Base-by-base conservation (phyloP, 2,113 vertebrate genomes). In the Blennius ocellaris region DNA sequence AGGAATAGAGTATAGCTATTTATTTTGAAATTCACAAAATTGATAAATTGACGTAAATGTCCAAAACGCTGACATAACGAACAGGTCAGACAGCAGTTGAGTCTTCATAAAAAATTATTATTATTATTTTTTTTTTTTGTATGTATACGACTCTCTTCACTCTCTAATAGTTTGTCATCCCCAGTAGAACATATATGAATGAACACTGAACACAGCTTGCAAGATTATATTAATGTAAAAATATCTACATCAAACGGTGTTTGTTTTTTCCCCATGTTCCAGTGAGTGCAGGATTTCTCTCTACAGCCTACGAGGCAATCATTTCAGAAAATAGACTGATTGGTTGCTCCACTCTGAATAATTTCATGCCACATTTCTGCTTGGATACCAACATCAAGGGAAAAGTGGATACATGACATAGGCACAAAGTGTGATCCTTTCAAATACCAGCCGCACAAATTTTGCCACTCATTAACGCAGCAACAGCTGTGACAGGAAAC, bases 321-420 rank as follows among this genome's bases (percentile, higher is more conserved):
- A 65, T 65, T 56, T 50, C 66, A 37, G 2, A 21, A 53, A 78
- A 50, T 2, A n/a, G n/a, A 16, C 16, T 40, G 37, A 75, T 62
- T 75, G 53, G 44, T 30, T 44, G 55, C 57, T 81, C 41, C 50
- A 43, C 54, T 80, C 59, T 17, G 3, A 60, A 53, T 64, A 7
- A 70, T 57, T 52, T 49, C 51, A 63, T 15, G 50, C 36, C 52
- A 39, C 39, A 4, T 58, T 69, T 52, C 7, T 70, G 52, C 75
- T 70, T 71, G 55, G 30, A 76, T 44, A 63, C 56, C 67, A 54
- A 58, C 71, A 49, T 61, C 11, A 62, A 12, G 39, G 44, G 51
- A 48, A 44, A 47, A 58, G 4, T 41, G 17, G 21, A 56, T 59
- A 53, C 21, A 17, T 39, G 11, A 8, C 0, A 7, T 14, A 39